Base-by-base conservation (phyloP, 1,140 invertebrate genomes). In the Panulirus ornatus region DNA sequence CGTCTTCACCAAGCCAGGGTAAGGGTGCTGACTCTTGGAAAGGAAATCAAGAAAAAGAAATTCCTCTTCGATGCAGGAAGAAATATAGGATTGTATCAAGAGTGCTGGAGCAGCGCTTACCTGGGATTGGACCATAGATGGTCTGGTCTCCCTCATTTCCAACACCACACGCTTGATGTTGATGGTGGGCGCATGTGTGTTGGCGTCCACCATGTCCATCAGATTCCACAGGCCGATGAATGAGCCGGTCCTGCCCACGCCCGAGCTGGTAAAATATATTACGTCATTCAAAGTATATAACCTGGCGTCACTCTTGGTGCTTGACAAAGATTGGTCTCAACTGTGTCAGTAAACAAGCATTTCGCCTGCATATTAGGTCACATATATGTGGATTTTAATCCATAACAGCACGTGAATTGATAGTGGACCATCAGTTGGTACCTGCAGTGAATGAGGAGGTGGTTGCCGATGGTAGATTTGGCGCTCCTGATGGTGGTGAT, bases 191-290 rank as follows among this genome's bases (percentile, higher is more conserved):
- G 40, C 42, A 9, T 9, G 9, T 3, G 0, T 42, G 9, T 73
- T 27, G 0, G 22, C 30, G 38, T 85, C 66, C 36, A 75, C 44
- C 5, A 0, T 9, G 40, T 85, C 83, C 22, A 73, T 85, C 40
- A 85, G 36, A 27, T 75, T 85, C 83, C 83, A 85, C n/a, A 85
- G 36, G 3, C 70, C 70, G 1, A 85, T 85, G 30, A 85, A 85
- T 40, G 83, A 75, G 40, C 83, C 83, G 2, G 66, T 85, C n/a
- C 83, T 38, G 1, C 83, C 83, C 40, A 85, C 83, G 5, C 83
- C 83, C 5, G 83, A 66, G n/a, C 83, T 85, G 70, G n/a, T n/a
- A n/a, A n/a, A n/a, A n/a, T n/a, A n/a, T n/a, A n/a, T n/a, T n/a
- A n/a, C n/a, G 8, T 27, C 58, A 22, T 22, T 63, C 22, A 58